Evolutionary conservation across 2,797 vertebrate species (phyloP).

Genomic region (Falco concolor): DNA sequence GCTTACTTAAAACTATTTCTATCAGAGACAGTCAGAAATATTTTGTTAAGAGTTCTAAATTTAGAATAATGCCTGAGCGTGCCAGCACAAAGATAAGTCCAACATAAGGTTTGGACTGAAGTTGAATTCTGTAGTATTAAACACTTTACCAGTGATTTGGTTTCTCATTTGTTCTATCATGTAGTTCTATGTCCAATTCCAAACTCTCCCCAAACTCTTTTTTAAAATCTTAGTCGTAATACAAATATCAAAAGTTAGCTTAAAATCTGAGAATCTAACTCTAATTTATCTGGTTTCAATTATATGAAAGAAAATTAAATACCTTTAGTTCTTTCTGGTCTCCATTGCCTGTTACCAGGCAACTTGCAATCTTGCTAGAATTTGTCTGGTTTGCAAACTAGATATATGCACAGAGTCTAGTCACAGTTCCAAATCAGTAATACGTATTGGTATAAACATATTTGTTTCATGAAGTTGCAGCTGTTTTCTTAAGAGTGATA

Average conservation of each 20-base stretch:
- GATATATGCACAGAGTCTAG: not conserved
- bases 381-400: not conserved
- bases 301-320: not conserved
- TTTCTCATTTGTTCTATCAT: not conserved
- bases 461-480: not conserved
- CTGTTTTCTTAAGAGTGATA: not conserved
- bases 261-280: not conserved
- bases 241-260: not conserved
- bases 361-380: not conserved
- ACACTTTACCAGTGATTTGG: not conserved
- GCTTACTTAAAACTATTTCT: not conserved
- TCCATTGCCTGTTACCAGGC: not conserved
- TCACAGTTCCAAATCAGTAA: not conserved
- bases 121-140: not conserved
- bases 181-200: not conserved
- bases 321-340: not conserved
- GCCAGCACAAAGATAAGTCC: not conserved
- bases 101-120: not conserved
- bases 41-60: not conserved
- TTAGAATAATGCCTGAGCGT: not conserved
- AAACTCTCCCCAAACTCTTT: not conserved
- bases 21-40: not conserved
- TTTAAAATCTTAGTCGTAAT: not conserved
- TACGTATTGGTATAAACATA: not conserved
- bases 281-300: not conserved